Evolutionary conservation across 2,113 vertebrate species (phyloP).

Genomic region (Craseonycteris thonglongyai): DNA sequence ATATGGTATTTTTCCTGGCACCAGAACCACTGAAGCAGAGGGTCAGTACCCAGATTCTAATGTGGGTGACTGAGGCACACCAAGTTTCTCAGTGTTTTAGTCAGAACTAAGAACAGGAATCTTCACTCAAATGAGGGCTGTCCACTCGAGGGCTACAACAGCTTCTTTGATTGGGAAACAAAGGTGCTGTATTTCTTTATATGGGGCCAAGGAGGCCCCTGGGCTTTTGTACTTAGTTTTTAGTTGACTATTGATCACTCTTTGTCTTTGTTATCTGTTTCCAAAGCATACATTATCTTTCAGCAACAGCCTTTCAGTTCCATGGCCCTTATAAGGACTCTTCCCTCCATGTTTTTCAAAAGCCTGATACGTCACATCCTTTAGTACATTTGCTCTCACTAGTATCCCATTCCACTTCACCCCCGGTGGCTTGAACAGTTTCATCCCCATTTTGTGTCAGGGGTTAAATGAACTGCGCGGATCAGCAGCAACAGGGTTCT

Average conservation of each 20-base stretch:
- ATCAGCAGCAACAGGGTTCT: not conserved
- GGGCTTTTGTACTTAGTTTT: not conserved
- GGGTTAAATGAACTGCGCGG: too few species aligned
- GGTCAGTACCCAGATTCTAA: not conserved
- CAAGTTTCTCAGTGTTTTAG: not conserved
- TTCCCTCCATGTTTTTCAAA: not conserved
- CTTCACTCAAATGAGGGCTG: not conserved
- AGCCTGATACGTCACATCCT: too few species aligned
- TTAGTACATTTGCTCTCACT: not conserved
- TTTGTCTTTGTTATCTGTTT: not conserved
- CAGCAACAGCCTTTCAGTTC: not conserved
- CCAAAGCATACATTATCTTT: not conserved
- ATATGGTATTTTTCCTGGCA: not conserved
- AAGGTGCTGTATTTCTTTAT: not conserved
- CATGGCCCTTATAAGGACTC: too few species aligned
- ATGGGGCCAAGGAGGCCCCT: not conserved
- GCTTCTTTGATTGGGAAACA: not conserved
- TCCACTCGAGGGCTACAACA: not conserved
- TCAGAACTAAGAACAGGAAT: not conserved
- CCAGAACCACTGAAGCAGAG: not conserved
- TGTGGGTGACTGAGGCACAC: not conserved
- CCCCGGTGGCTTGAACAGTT: not conserved
- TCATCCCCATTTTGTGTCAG: not conserved
- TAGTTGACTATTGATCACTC: not conserved
- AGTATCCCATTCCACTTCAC: not conserved